Evolutionary conservation across 2,888 invertebrate genomes (phyloP).

Genomic region (Acleris laterana): DNA sequence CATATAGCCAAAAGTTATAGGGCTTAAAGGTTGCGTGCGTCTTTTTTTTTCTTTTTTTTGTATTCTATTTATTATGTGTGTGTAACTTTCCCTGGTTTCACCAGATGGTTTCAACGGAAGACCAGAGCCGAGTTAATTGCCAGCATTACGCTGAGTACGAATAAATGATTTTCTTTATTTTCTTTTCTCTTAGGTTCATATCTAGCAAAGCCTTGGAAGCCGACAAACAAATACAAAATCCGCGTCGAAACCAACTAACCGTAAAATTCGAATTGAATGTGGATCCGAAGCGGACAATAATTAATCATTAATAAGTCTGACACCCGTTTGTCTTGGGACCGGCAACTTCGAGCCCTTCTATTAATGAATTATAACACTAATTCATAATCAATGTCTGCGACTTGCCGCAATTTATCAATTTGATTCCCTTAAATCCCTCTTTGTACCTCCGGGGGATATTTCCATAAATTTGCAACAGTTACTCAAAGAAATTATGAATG

Average conservation of each 20-base stretch:
- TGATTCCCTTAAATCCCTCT: constrained; percentile 73
- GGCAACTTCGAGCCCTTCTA: constrained; percentile 77
- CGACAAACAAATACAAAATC: constrained; percentile 37
- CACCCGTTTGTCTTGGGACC: constrained; percentile 74
- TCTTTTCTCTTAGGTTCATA: neutral
- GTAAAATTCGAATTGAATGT: constrained; percentile 50
- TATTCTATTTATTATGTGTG: too few species aligned
- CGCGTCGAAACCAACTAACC: constrained; percentile 45
- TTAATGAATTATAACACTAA: constrained; percentile 81
- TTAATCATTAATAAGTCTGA: constrained; percentile 78
- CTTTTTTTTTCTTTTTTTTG: too few species aligned
- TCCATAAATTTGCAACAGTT: constrained; percentile 77
- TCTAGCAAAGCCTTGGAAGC: neutral
- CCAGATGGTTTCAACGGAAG: too few species aligned
- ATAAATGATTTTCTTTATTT: too few species aligned
- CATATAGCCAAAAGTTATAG: too few species aligned
- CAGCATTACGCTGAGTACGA: too few species aligned
- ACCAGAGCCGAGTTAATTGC: too few species aligned
- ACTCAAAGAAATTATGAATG: constrained; percentile 73
- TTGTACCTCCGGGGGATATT: constrained; percentile 63
- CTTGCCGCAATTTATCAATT: constrained; percentile 80
- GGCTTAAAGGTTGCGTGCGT: too few species aligned
- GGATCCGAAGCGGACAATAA: constrained; percentile 72
- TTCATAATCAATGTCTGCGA: constrained; percentile 77
- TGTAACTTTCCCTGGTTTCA: too few species aligned